A percentile compares a stretch with the other conserved stretches of the same genome.
Evolutionary conservation across 1,140 invertebrate species (phyloP).

Genomic region (Catajapyx aquilonaris): DNA sequence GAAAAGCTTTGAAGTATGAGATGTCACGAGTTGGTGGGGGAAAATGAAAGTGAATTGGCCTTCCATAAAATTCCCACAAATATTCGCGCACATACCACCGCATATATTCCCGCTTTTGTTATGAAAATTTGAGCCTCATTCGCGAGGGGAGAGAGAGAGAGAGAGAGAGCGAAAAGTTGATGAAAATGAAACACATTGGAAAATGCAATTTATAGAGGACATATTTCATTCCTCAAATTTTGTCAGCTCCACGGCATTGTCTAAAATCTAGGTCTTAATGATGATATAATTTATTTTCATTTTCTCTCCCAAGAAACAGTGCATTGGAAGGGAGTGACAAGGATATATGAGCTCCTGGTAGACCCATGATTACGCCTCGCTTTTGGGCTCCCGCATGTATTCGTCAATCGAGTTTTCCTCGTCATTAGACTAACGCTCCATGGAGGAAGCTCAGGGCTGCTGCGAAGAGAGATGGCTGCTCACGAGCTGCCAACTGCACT

Average conservation of each 20-base stretch:
- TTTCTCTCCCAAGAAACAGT: not conserved
- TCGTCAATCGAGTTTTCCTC: not conserved
- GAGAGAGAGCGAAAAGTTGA: not conserved
- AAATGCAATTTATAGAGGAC: not conserved
- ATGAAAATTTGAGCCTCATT: not conserved
- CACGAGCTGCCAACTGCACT: no score
- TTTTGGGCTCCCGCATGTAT: not conserved
- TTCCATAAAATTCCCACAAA: not conserved
- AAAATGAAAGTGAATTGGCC: not conserved
- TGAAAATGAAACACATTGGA: not conserved
- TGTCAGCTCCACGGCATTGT: not conserved
- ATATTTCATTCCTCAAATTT: constrained; percentile 1
- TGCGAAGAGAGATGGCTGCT: no score
- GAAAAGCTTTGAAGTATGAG: not conserved
- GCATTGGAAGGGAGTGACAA: not conserved
- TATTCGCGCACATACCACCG: not conserved
- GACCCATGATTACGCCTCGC: constrained; percentile 1
- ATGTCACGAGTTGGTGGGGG: not conserved
- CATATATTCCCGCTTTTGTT: not conserved
- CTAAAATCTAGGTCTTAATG: not conserved
- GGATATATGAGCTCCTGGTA: not conserved
- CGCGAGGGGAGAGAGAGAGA: not conserved
- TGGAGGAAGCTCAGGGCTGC: no score
- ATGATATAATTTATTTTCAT: constrained; percentile 1
- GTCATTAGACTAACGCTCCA: no score